phyloP scores from a whole-genome alignment of 2,113 vertebrate genomes.

The Pituophis catenifer region DNA sequence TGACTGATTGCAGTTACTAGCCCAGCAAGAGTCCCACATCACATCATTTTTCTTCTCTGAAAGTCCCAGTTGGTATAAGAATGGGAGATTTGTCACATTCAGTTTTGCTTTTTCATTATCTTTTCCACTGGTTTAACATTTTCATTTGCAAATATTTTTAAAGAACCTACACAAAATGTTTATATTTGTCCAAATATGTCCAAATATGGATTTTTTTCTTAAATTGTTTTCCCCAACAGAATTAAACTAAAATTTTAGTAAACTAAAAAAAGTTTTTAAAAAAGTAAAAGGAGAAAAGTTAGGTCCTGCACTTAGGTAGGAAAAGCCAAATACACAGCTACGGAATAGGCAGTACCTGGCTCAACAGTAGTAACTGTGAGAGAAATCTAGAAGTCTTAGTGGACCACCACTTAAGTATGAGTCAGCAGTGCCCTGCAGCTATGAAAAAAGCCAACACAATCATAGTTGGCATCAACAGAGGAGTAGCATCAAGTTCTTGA shows the following conservation, averaged over 20 bases:
- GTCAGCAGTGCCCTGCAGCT: not conserved
- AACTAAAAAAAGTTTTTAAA: not conserved
- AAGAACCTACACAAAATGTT: not conserved
- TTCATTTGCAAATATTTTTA: not conserved
- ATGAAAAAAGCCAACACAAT: not conserved
- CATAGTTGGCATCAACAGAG: not conserved
- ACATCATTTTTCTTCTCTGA: not conserved
- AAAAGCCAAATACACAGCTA: not conserved
- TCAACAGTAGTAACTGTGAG: not conserved
- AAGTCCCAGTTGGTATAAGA: not conserved
- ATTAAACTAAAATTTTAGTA: not conserved
- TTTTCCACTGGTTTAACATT: not conserved
- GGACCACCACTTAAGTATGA: not conserved
- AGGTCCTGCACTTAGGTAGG: not conserved
- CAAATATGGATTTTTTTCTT: not conserved
- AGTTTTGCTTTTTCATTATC: not conserved
- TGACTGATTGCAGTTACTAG: not conserved
- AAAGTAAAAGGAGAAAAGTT: not conserved
- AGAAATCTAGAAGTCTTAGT: not conserved
- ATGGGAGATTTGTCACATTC: not conserved
- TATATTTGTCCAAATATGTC: not conserved
- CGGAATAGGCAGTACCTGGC: not conserved
- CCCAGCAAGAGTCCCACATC: not conserved
- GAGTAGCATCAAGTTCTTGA: not conserved
- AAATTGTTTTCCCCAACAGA: not conserved